These are phyloP conservation scores for Podilymbus podiceps DNA, from an alignment of 2,113 vertebrate genomes.

Conservation along the genomic window DNA sequence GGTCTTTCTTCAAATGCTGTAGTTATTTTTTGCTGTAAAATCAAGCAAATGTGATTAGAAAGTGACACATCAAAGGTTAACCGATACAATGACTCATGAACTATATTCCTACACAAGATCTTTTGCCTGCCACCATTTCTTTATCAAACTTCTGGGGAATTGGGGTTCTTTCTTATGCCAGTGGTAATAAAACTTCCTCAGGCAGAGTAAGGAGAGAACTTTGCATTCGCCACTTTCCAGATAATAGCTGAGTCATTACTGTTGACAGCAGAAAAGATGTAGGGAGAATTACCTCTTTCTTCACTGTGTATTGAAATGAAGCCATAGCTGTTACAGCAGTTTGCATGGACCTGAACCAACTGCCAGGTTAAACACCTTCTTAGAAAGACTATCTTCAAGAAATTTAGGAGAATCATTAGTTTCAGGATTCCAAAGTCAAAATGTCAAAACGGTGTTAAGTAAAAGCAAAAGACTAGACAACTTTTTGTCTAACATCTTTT, in stretches of 20 bases:
- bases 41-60: neutral
- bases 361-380: neutral
- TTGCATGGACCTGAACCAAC: neutral
- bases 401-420: neutral
- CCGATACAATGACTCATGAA: neutral
- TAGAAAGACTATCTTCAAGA: neutral
- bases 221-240: neutral
- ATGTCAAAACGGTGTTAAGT: neutral
- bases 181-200: neutral
- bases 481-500: neutral
- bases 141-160: neutral
- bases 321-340: neutral
- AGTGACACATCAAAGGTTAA: neutral
- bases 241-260: neutral
- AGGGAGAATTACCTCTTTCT: neutral
- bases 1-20: neutral
- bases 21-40: neutral
- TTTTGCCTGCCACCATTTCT: neutral
- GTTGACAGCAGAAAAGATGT: neutral
- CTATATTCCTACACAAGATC: neutral
- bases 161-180: accelerated
- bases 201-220: neutral
- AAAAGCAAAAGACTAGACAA: neutral
- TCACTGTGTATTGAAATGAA: neutral
- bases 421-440: neutral